Evolutionary conservation across 2,888 invertebrate species (phyloP), one percentile per base, ranked within the genome.

Genomic region (Scaptomyza tumidula): DNA sequence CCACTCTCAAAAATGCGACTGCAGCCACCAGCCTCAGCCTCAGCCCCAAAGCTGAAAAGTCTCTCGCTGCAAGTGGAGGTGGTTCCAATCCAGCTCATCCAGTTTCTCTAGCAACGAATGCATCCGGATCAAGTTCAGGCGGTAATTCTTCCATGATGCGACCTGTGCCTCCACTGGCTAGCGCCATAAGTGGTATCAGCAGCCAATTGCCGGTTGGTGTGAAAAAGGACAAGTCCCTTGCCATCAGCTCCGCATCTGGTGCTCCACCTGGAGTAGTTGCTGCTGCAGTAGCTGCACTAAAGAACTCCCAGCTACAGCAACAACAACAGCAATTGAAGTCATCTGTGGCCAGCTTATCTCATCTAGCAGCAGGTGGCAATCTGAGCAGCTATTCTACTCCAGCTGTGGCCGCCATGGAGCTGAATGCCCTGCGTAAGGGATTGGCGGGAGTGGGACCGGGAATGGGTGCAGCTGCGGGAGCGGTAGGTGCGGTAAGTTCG

Each of bases 1-100:
- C 97, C 0, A 95, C 97, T 0, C 91, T 97, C 24, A 97, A 97
- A 90, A 97, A 96, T 39, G 96, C 97, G 1, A 81, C 90, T 10
- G 88, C 90, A 9, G 90, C 86, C 39, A 93, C 93, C 46, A 86
- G 82, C 58, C 75, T 89, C 2, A 90, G 86, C 60, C 74, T 90
- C 0, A 90, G 90, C 68, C 91, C 90, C 11, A 90, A 91, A 62
- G 80, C 80, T 0, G 90, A 91, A 11, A 91, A 91, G 67, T 61
- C 35, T 10, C 13, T 57, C 4, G 1, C 84, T 3, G 31, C 78
- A 0, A 44, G 76, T 9, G 61, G 56, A 19, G 44, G 19, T 4
- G 75, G 55, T 10, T 45, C 74, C 13, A 61, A 19, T 45, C 3
- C 46, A 5, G 29, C 49, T 24, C 37, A 53, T 29, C 1, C 39